phyloP scores from a whole-genome alignment of 2,888 invertebrate species.

The Chirona hameri region DNA sequence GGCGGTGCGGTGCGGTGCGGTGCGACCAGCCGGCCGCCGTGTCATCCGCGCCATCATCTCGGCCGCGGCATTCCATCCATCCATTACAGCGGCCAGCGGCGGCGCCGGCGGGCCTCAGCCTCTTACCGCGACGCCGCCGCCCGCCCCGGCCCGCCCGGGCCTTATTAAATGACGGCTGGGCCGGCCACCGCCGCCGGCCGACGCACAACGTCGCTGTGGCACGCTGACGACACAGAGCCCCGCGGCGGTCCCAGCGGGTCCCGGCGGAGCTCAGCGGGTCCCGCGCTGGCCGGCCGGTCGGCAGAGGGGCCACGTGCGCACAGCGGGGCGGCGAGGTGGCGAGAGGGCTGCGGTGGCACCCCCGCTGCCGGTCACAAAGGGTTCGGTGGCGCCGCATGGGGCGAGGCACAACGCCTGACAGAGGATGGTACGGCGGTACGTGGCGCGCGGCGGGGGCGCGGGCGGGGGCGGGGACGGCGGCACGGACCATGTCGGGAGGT shows the following conservation, averaged over 20 bases:
- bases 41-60: constrained; percentile 1
- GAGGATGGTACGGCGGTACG: too few relatives aligned
- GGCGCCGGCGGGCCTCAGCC: not conserved
- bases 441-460: too few relatives aligned
- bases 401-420: too few relatives aligned
- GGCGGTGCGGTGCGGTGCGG: not conserved
- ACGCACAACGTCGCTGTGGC: not conserved
- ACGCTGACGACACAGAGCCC: not conserved
- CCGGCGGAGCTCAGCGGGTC: too few relatives aligned
- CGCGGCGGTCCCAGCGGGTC: not conserved
- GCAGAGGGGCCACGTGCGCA: not conserved
- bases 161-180: constrained; percentile 13
- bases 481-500: too few relatives aligned
- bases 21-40: not conserved
- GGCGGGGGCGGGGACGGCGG: too few relatives aligned
- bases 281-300: not conserved
- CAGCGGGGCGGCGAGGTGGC: too few relatives aligned
- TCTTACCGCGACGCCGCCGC: not conserved
- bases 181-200: not conserved
- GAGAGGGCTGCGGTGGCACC: too few relatives aligned
- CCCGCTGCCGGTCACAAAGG: too few relatives aligned
- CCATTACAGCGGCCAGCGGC: constrained; percentile 23
- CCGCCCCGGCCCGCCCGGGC: not conserved
- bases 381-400: too few relatives aligned
- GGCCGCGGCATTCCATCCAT: constrained; percentile 8